Evolutionary conservation across 2,797 vertebrate species (phyloP).

Genomic region (Huso huso): DNA sequence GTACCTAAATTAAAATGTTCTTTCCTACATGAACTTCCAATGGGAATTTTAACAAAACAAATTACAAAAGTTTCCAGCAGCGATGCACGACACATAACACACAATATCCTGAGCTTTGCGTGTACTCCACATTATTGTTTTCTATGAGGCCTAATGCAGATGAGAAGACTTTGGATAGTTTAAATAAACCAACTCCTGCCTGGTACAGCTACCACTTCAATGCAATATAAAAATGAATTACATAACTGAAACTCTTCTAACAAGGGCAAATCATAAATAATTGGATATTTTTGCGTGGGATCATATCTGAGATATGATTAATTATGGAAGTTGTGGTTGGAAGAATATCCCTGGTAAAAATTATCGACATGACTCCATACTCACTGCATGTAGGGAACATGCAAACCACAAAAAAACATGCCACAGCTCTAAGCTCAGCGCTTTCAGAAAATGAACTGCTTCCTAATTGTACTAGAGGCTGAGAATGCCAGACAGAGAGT

Average conservation of each 20-base stretch:
- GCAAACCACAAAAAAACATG: constrained; percentile 41
- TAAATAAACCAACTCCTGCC: not conserved
- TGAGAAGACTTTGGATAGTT: not conserved
- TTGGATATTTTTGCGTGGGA: not conserved
- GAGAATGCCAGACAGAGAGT: too few relatives aligned
- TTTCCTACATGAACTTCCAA: too few relatives aligned
- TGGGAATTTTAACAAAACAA: too few relatives aligned
- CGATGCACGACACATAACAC: too few relatives aligned
- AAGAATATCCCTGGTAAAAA: constrained; percentile 22
- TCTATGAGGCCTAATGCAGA: too few relatives aligned
- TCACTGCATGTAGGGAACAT: constrained; percentile 24
- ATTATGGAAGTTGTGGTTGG: constrained; percentile 37
- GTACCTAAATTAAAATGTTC: too few relatives aligned
- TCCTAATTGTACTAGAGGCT: too few relatives aligned
- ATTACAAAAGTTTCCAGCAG: too few relatives aligned
- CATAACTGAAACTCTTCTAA: constrained; percentile 51
- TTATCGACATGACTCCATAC: constrained; percentile 16
- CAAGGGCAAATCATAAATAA: constrained; percentile 38
- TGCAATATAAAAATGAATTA: constrained; percentile 39
- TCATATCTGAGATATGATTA: constrained; percentile 39
- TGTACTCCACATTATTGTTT: too few relatives aligned
- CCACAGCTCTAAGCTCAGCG: constrained; percentile 25
- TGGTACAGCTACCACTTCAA: constrained; percentile 24
- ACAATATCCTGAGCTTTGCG: too few relatives aligned
- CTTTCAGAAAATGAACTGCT: too few relatives aligned